Evolutionary conservation across 1,140 invertebrate species (phyloP).

Genomic region (Drosophila insularis): DNA sequence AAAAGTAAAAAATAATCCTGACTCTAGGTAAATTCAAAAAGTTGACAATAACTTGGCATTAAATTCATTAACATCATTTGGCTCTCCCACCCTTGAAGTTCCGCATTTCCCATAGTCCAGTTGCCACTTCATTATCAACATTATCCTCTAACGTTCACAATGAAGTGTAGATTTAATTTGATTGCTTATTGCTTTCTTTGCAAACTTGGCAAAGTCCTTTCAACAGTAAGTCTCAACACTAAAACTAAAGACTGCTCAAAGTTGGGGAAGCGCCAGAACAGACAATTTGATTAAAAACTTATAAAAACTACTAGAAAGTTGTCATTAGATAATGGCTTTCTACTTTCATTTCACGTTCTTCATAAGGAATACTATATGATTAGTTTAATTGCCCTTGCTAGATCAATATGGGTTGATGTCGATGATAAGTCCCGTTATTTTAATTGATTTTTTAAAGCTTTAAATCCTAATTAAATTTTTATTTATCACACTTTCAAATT

Average conservation of each 20-base stretch:
- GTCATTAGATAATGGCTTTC: not conserved
- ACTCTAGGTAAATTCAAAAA: constrained; percentile 46
- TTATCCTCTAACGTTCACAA: constrained; percentile 16
- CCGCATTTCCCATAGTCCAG: not conserved
- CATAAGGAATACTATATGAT: too few relatives aligned
- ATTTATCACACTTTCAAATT: constrained; percentile 17
- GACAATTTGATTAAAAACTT: constrained; percentile 1
- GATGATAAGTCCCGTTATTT: too few relatives aligned
- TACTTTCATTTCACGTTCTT: not conserved
- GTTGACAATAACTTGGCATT: constrained; percentile 57
- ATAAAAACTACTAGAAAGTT: not conserved
- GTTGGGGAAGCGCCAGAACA: not conserved
- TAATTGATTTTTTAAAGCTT: too few relatives aligned
- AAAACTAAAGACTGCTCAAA: constrained; percentile 21
- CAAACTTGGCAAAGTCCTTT: constrained; percentile 12
- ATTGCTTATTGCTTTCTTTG: constrained; percentile 55
- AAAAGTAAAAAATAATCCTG: constrained; percentile 49
- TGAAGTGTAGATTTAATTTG: constrained; percentile 57
- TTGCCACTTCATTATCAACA: constrained; percentile 10
- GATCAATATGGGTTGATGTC: too few relatives aligned
- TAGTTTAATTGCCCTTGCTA: too few relatives aligned
- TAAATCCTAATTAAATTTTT: constrained; percentile 23
- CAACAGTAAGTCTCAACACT: not conserved
- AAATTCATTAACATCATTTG: constrained; percentile 61
- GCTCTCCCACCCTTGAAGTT: too few relatives aligned